Percentiles rank a stretch among this genome's conserved stretches.
phyloP scores from a whole-genome alignment of 64 coral and sea anemone species.

The Orbicella faveolata region DNA sequence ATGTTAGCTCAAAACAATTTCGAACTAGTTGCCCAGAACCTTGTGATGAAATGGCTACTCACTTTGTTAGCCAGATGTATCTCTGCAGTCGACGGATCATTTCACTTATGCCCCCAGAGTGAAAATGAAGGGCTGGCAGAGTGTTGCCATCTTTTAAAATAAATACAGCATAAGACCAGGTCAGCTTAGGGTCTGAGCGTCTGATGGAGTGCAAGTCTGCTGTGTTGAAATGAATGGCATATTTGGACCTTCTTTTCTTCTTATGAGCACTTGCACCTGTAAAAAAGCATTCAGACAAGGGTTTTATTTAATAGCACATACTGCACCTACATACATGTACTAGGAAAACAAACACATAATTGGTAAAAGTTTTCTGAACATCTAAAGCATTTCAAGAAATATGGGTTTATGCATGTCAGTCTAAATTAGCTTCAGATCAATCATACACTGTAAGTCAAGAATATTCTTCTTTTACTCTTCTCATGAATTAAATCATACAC shows the following conservation, averaged over 20 bases:
- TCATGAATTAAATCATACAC: too few relatives aligned
- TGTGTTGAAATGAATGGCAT: conserved; percentile 87
- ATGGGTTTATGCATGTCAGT: too few relatives aligned
- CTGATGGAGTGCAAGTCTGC: conserved; percentile 82
- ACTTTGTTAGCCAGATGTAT: conserved; percentile 94
- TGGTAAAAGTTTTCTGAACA: too few relatives aligned
- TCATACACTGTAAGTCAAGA: too few relatives aligned
- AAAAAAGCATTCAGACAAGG: not conserved
- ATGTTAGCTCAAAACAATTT: too few relatives aligned
- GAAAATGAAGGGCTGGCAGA: conserved; percentile 94
- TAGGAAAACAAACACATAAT: too few relatives aligned
- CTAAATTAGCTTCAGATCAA: too few relatives aligned
- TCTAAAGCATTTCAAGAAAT: too few relatives aligned
- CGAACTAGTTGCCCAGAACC: too few relatives aligned
- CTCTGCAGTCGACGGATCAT: conserved; percentile 79
- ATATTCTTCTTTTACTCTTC: too few relatives aligned
- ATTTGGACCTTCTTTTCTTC: conserved; percentile 59
- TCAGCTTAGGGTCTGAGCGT: conserved; percentile 88
- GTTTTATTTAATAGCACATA: too few relatives aligned
- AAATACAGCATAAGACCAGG: conserved; percentile 95
- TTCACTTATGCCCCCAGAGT: conserved; percentile 83
- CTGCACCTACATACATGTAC: too few relatives aligned
- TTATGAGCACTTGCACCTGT: conserved; percentile 21
- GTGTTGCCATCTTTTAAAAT: conserved; percentile 94
- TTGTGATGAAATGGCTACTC: not conserved